These are phyloP conservation scores for Drosophila dunni DNA, from an alignment of 1,140 invertebrate species.

Conservation along the genomic window DNA sequence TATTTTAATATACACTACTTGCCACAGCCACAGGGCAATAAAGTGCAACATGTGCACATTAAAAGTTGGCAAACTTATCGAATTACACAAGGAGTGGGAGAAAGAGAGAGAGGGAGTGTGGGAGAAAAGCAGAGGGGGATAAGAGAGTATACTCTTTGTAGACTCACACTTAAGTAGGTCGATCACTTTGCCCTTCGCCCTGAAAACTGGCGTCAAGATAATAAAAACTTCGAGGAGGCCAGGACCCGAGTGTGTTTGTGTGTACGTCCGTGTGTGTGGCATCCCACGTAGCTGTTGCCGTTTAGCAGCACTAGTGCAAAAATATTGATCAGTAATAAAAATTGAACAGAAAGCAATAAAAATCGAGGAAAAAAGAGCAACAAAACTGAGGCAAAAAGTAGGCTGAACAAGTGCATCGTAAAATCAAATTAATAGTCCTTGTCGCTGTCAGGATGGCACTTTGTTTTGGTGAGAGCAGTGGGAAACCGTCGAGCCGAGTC, in stretches of 20 bases:
- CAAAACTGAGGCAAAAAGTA: not conserved
- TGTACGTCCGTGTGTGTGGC: conserved; percentile 52
- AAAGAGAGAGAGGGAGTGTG: not conserved
- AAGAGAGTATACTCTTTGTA: not conserved
- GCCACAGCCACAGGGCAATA: conserved; percentile 19
- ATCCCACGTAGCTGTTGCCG: conserved; percentile 45
- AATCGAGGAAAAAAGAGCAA: not conserved
- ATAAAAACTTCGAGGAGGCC: conserved; percentile 24
- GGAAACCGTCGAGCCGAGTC: conserved; percentile 60
- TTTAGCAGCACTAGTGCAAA: conserved; percentile 63
- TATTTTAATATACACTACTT: conserved; percentile 1
- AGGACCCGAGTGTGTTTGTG: not conserved
- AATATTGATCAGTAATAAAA: conserved; percentile 78
- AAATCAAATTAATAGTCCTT: conserved; percentile 81
- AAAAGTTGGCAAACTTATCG: conserved; percentile 62
- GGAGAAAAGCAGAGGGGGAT: not conserved
- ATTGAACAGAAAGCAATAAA: conserved; percentile 13
- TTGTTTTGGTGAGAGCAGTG: conserved; percentile 80
- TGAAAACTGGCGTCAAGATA: conserved; percentile 25
- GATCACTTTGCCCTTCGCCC: conserved; percentile 32
- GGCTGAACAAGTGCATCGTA: conserved; percentile 73
- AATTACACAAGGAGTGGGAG: conserved; percentile 46
- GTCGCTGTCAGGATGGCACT: conserved; percentile 68
- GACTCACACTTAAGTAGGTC: conserved; percentile 31
- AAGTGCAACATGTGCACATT: conserved; percentile 59